Percentiles rank a stretch among this genome's conserved stretches.
Conservation (phyloP, 2,888 invertebrate species). For the Camponotus fellah region DNA sequence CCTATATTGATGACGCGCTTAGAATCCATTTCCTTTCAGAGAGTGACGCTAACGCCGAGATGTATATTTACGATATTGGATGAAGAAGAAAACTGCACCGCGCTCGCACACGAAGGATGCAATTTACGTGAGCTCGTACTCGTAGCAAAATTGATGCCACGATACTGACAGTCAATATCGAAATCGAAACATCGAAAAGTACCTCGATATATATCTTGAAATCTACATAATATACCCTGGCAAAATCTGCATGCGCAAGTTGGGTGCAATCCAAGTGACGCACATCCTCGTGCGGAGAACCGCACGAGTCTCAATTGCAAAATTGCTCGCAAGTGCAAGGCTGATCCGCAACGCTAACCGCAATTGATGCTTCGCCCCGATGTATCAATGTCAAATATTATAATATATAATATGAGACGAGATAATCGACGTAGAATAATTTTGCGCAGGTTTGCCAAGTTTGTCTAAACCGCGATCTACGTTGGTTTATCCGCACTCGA, state of each 20-base stretch:
- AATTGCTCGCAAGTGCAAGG: slow-evolving; percentile 52
- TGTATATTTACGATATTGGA: slow-evolving; percentile 41
- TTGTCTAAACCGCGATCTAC: neutral
- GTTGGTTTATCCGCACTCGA: neutral
- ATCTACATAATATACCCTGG: slow-evolving; percentile 11
- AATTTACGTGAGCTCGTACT: slow-evolving; percentile 39
- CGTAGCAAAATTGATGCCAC: slow-evolving; percentile 17
- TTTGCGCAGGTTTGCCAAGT: neutral
- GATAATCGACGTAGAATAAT: slow-evolving; percentile 34
- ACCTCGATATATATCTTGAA: slow-evolving; percentile 4
- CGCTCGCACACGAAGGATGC: slow-evolving; percentile 2
- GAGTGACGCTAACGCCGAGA: slow-evolving; percentile 12
- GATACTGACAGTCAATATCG: slow-evolving; percentile 23
- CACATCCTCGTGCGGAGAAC: neutral
- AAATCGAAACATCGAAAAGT: slow-evolving; percentile 41
- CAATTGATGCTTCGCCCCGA: slow-evolving; percentile 42
- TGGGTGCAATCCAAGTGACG: slow-evolving; percentile 9
- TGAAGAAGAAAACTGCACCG: slow-evolving; percentile 29
- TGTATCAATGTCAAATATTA: slow-evolving; percentile 49
- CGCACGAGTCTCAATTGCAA: slow-evolving; percentile 50
- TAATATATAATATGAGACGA: slow-evolving; percentile 22
- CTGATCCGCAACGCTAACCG: slow-evolving; percentile 30
- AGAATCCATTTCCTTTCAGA: slow-evolving; percentile 38
- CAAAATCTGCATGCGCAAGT: slow-evolving; percentile 5
- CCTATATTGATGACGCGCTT: slow-evolving; percentile 29